phyloP scores from a whole-genome alignment of 2,113 vertebrate species.

The Malurus alboscapulatus region DNA sequence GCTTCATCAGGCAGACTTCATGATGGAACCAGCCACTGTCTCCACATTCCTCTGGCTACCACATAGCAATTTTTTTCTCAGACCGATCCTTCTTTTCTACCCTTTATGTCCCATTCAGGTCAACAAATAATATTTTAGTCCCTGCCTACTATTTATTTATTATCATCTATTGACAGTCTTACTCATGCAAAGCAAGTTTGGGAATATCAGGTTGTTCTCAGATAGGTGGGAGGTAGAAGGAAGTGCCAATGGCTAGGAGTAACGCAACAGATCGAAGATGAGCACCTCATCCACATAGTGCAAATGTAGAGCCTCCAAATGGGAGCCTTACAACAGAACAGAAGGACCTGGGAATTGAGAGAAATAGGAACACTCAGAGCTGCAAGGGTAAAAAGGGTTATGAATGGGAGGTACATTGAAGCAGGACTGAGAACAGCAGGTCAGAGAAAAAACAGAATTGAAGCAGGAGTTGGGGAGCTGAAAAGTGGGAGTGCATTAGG shows the following conservation, averaged over 20 bases:
- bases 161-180: background rate
- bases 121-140: background rate
- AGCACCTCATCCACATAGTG: background rate
- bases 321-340: background rate
- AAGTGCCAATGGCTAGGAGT: background rate
- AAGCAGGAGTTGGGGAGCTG: background rate
- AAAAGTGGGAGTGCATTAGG: background rate
- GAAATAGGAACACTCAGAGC: background rate
- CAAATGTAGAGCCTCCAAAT: background rate
- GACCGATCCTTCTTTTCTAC: background rate
- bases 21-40: background rate
- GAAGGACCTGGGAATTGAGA: background rate
- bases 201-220: background rate
- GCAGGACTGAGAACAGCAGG: background rate
- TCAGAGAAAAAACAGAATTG: background rate
- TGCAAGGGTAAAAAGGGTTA: background rate
- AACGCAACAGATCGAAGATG: background rate
- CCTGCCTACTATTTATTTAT: background rate
- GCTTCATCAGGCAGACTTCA: background rate
- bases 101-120: background rate
- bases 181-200: background rate
- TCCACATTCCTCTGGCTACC: background rate
- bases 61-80: background rate
- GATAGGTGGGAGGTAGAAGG: background rate
- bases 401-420: background rate